Evolutionary conservation across 64 coral and sea anemone genomes (phyloP).

Genomic region (Montipora foliosa): DNA sequence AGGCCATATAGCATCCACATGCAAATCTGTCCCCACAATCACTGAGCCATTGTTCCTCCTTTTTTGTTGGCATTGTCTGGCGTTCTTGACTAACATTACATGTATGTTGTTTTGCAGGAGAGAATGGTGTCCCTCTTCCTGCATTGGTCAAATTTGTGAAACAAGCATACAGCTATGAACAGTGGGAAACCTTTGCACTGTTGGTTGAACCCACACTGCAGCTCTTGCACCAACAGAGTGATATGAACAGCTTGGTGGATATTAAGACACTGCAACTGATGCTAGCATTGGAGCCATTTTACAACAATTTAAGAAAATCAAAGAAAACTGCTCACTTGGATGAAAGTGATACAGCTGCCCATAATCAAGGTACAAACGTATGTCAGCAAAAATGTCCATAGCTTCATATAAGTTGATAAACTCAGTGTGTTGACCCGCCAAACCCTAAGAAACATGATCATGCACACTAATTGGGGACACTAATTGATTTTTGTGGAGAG

Average conservation of each 20-base stretch:
- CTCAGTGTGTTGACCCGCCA: too few relatives aligned
- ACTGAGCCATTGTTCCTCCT: too few relatives aligned
- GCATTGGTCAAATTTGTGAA: slow-evolving; percentile 93
- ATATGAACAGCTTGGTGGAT: slow-evolving; percentile 57
- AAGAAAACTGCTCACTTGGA: slow-evolving; percentile 69
- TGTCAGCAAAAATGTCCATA: background rate
- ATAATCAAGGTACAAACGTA: slow-evolving; percentile 37
- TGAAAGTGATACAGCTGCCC: slow-evolving; percentile 47
- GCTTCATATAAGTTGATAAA: too few relatives aligned
- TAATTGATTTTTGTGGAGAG: too few relatives aligned
- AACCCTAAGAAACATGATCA: too few relatives aligned
- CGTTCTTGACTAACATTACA: background rate
- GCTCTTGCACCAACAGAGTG: slow-evolving; percentile 62
- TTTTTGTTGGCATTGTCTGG: too few relatives aligned
- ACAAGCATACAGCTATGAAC: slow-evolving; percentile 91
- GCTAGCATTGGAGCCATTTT: slow-evolving; percentile 89
- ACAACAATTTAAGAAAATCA: slow-evolving; percentile 67
- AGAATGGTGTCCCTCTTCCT: slow-evolving; percentile 82
- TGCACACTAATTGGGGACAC: too few relatives aligned
- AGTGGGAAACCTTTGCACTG: slow-evolving; percentile 85
- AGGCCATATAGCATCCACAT: too few relatives aligned
- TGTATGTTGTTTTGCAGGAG: slow-evolving; percentile 44
- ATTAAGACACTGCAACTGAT: slow-evolving; percentile 86
- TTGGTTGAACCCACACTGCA: slow-evolving; percentile 69
- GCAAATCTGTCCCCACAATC: too few relatives aligned